Evolutionary conservation across 2,888 invertebrate genomes (phyloP).

Genomic region (Dryadula phaetusa): DNA sequence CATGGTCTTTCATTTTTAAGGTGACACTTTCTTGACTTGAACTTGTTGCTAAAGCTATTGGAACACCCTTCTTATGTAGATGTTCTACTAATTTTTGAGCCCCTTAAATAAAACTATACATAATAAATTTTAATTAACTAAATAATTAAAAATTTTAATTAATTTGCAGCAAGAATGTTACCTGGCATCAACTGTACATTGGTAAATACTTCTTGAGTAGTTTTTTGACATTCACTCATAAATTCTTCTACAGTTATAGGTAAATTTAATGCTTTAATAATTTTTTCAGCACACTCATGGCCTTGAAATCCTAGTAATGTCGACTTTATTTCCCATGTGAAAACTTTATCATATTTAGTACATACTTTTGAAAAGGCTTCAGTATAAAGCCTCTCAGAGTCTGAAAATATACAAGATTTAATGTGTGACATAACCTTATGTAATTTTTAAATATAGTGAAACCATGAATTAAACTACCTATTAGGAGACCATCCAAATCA

Average conservation of each 20-base stretch:
- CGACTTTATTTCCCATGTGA: conserved; percentile 91
- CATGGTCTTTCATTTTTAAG: conserved; percentile 87
- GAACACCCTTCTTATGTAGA: conserved; percentile 88
- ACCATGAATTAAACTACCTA: conserved; percentile 65
- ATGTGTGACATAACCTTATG: not conserved
- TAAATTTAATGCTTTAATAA: conserved; percentile 84
- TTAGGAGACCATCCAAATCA: conserved; percentile 84
- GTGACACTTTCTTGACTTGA: conserved; percentile 89
- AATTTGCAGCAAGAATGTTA: conserved; percentile 52
- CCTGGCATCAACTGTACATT: conserved; percentile 89
- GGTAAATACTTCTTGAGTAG: conserved; percentile 84
- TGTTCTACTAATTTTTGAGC: conserved; percentile 90
- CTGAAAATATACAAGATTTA: conserved; percentile 73
- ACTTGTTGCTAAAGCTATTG: conserved; percentile 94
- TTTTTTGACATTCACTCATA: conserved; percentile 78
- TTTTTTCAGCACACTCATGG: conserved; percentile 84
- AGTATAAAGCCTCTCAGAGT: conserved; percentile 92
- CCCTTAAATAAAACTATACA: too few species aligned
- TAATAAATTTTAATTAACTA: too few species aligned
- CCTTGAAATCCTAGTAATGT: conserved; percentile 88
- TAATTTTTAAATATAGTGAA: not conserved
- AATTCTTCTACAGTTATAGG: conserved; percentile 88
- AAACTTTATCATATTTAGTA: conserved; percentile 88
- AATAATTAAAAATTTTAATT: too few species aligned
- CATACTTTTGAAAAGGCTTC: conserved; percentile 87